Evolutionary conservation across 1,140 invertebrate species (phyloP), one percentile per base, ranked within the genome.

Genomic region (Drosophila willistoni): DNA sequence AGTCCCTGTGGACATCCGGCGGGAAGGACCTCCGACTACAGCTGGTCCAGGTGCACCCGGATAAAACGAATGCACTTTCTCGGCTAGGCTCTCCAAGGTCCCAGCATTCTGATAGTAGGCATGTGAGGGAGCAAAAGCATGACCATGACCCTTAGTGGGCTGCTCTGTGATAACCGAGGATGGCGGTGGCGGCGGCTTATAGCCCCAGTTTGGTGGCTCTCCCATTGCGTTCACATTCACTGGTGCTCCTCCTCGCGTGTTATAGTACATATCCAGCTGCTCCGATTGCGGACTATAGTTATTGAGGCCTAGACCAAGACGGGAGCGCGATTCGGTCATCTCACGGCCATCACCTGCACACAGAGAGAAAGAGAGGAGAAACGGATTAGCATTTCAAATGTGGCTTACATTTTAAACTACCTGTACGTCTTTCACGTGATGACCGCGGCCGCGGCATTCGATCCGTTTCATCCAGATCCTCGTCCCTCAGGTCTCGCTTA

Each of bases 401-500:
- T 68, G 64, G 79, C 73, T 64, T 73, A 54, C 61, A 90, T 61
- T 79, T 82, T 70, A 73, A 90, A 91, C 80, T 92, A 94, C 93
- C 93, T 93, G 91, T 94, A 92, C 86, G 92, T 92, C 93, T 87
- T 92, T 93, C 82, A 81, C 92, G 90, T 91, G 91, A 92, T 87
- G 91, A 92, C 68, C 91, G 82, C 86, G 92, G 85, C 79, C 92
- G 70, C 90, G 90, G 82, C 81, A 91, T 91, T 29, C 91, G 90
- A 79, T 94, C 93, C 39, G 92, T 90, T 63, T 94, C 94, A 72
- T 95, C 95, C 66, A 91, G 74, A 81, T 97, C 96, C 80, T 98
- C 97, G 77, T 98, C 97, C 42, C 96, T 94, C 75, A 98, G 94
- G 84, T 98, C 97, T 60, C 97, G 95, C 92, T 98, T 98, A 67